Conservation (phyloP, 2,888 invertebrate species). For the Microctonus hyperodae region DNA sequence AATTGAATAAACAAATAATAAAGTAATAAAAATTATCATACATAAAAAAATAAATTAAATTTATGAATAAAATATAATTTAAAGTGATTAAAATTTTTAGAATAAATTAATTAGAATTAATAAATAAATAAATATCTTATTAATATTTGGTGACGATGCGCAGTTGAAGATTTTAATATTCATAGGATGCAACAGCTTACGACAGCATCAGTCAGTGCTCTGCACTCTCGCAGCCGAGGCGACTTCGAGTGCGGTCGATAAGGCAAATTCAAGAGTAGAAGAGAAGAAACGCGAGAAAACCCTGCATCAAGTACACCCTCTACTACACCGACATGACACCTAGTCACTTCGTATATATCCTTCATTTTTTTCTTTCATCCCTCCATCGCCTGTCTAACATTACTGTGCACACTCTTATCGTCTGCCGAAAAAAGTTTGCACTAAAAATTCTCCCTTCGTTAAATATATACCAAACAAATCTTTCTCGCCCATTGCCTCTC, state of each 20-base stretch:
- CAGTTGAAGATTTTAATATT: not conserved
- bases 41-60: too few species aligned
- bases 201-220: conserved; percentile 21
- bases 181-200: conserved; percentile 31
- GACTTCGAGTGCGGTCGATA: conserved; percentile 20
- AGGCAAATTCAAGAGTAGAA: conserved; percentile 13
- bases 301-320: conserved; percentile 4
- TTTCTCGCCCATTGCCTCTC: not conserved
- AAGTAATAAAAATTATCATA: too few species aligned
- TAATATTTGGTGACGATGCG: not conserved
- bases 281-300: not conserved
- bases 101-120: not conserved
- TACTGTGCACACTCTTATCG: not conserved
- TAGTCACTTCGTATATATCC: not conserved
- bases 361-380: not conserved
- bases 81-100: not conserved
- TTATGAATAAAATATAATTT: too few species aligned
- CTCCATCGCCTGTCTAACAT: not conserved
- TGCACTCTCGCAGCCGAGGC: not conserved
- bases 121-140: not conserved
- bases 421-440: not conserved
- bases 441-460: not conserved
- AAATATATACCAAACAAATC: too few species aligned
- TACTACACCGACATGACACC: conserved; percentile 17
- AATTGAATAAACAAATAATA: too few species aligned